A percentile compares a stretch with the other conserved stretches of the same genome.
phyloP scores from a whole-genome alignment of 2,888 invertebrate genomes.

The Acrobasis consociella region DNA sequence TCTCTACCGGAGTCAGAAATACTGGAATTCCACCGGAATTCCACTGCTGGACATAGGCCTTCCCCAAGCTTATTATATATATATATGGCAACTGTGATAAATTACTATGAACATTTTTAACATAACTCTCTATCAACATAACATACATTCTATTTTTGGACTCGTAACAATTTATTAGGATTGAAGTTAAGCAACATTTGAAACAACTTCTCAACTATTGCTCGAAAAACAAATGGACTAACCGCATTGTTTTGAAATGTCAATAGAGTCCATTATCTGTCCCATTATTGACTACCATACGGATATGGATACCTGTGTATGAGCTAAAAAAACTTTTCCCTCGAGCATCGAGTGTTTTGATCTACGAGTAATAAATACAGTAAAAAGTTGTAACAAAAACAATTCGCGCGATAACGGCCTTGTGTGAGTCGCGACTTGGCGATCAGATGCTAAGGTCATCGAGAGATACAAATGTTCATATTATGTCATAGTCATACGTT shows the following conservation, averaged over 20 bases:
- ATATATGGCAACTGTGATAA: too few species aligned
- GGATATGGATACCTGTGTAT: neutral
- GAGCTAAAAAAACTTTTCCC: neutral
- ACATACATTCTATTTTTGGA: too few species aligned
- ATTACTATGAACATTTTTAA: too few species aligned
- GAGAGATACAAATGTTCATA: neutral
- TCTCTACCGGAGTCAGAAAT: too few species aligned
- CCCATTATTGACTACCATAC: neutral
- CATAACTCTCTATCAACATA: too few species aligned
- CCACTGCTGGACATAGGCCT: too few species aligned
- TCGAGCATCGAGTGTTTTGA: neutral
- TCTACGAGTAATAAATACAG: too few species aligned
- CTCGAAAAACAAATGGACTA: neutral
- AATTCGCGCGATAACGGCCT: slow-evolving; percentile 8
- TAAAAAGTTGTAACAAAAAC: slow-evolving; percentile 23
- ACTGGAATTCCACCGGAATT: too few species aligned
- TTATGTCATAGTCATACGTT: neutral
- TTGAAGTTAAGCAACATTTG: too few species aligned
- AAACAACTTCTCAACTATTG: neutral
- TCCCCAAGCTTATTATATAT: too few species aligned
- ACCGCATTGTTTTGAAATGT: neutral
- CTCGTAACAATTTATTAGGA: too few species aligned
- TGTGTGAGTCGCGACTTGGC: slow-evolving; percentile 21
- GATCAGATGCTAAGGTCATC: slow-evolving; percentile 10
- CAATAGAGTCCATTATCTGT: neutral